Evolutionary conservation across 2,113 vertebrate genomes (phyloP).

Genomic region (Bothrops jararaca): DNA sequence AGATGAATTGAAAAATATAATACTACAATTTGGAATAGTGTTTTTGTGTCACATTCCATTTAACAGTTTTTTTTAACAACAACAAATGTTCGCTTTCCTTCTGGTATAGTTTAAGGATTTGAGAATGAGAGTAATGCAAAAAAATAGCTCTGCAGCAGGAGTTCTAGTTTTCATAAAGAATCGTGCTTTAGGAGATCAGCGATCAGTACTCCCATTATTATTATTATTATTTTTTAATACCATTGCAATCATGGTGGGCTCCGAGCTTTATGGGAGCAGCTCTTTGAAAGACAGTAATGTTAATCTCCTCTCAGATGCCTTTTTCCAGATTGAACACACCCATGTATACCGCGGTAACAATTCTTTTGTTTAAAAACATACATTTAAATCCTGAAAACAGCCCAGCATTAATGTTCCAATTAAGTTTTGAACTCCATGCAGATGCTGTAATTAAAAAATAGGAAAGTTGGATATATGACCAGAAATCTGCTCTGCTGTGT

Average conservation of each 20-base stretch:
- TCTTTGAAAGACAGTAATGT: neutral
- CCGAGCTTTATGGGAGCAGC: neutral
- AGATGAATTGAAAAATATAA: neutral
- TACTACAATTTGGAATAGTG: constrained; percentile 26
- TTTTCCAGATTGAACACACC: neutral
- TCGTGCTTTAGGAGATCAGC: neutral
- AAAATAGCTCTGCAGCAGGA: constrained; percentile 1
- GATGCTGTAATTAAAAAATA: neutral
- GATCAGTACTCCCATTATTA: neutral
- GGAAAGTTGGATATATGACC: neutral
- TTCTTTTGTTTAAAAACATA: neutral
- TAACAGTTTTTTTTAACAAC: constrained; percentile 21
- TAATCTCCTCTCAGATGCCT: neutral
- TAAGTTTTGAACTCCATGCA: neutral
- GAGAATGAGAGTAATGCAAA: constrained; percentile 9
- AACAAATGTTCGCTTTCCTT: neutral
- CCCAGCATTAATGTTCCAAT: neutral
- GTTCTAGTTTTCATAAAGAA: neutral
- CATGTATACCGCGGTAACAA: neutral
- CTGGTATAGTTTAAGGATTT: neutral
- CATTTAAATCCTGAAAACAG: neutral
- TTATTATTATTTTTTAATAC: neutral
- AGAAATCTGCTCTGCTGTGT: neutral
- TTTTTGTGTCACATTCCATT: constrained; percentile 22
- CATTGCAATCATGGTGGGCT: neutral